These are phyloP conservation scores for Loxodonta africana DNA, from an alignment of 2,113 vertebrate genomes.

Conservation along the genomic window DNA sequence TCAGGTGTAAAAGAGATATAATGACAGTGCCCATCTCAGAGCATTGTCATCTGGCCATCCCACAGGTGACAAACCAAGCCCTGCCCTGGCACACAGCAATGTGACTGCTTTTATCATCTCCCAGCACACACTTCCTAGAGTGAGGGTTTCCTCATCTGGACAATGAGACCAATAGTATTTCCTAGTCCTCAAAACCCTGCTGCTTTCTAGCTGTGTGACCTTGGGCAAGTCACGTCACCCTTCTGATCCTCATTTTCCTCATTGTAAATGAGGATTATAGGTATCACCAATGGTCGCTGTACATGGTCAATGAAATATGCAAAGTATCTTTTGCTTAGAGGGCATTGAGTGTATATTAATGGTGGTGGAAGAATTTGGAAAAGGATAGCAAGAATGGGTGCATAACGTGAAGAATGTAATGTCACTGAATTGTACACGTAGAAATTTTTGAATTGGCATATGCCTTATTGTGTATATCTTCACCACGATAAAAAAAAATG, in stretches of 20 bases:
- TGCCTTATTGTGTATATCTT: too few species aligned
- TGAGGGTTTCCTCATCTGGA: background rate
- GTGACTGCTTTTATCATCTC: background rate
- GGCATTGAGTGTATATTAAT: background rate
- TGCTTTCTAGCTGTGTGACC: background rate
- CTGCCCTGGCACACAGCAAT: background rate
- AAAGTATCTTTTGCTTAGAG: background rate
- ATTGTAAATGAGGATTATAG: background rate
- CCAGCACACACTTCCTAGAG: background rate
- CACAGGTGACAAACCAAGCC: rapidly evolving
- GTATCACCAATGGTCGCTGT: background rate
- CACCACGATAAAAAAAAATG: too few species aligned
- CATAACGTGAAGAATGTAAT: background rate
- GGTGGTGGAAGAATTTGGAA: background rate
- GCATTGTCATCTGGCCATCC: background rate
- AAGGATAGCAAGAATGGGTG: background rate
- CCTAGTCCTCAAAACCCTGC: background rate
- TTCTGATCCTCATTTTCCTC: background rate
- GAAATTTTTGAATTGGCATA: too few species aligned
- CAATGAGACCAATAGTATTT: rapidly evolving
- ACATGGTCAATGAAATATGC: background rate
- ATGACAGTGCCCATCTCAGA: background rate
- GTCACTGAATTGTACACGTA: too few species aligned
- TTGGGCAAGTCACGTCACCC: background rate
- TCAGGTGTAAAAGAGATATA: background rate